These are phyloP conservation scores for Drosophila nr. perissopoda DNA, from an alignment of 2,888 invertebrate species.

Conservation along the genomic window DNA sequence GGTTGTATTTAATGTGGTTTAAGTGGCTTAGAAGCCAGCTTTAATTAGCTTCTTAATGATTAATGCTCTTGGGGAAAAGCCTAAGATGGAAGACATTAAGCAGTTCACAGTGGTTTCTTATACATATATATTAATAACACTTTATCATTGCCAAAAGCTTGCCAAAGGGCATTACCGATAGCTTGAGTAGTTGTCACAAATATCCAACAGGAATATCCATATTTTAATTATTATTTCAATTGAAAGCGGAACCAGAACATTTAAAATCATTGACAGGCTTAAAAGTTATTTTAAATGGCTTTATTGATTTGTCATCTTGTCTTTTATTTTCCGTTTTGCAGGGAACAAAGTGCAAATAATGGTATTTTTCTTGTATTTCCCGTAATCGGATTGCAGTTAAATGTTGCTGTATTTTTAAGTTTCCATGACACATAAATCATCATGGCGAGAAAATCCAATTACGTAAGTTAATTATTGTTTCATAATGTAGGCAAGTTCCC, in stretches of 20 bases:
- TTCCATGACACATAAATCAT: constrained; percentile 3
- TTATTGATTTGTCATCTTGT: neutral
- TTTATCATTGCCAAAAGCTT: neutral
- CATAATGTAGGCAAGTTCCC: constrained; percentile 8
- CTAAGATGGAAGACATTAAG: neutral
- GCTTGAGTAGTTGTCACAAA: neutral
- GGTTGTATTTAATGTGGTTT: constrained; percentile 7
- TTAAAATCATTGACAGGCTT: too few species aligned
- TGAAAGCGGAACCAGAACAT: neutral
- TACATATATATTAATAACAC: neutral
- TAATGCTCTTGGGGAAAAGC: neutral
- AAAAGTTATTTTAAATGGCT: neutral
- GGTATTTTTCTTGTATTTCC: neutral
- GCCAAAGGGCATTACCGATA: neutral
- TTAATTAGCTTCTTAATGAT: constrained; percentile 11
- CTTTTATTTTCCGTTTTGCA: neutral
- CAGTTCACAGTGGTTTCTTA: neutral
- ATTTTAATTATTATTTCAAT: neutral
- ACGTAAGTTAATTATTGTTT: constrained; percentile 48
- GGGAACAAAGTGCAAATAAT: neutral
- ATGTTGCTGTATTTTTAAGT: neutral
- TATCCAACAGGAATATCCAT: neutral
- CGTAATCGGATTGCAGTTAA: neutral
- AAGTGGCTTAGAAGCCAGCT: constrained; percentile 5
- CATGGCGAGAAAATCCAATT: constrained; percentile 29